Evolutionary conservation across 2,888 invertebrate species (phyloP), one percentile per base, ranked within the genome.

Genomic region (Pachymerium ferrugineum): DNA sequence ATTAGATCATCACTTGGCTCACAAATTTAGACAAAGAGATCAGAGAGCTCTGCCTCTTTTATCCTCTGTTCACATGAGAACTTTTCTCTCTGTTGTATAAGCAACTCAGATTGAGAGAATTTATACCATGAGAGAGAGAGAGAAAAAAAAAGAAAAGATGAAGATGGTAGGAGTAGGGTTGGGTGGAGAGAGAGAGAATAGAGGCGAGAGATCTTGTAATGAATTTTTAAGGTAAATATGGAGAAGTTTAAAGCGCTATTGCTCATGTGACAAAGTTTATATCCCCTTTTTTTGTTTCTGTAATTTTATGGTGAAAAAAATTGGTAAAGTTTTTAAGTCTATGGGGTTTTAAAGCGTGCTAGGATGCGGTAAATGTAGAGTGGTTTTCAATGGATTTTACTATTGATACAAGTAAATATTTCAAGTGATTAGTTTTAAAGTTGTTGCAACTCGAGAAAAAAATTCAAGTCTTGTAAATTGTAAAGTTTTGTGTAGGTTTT

Each of bases 21-120:
- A 54, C 22, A 54, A 54, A 54, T 54, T 54, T 54, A 54, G 54
- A 54, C 54, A 54, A 54, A 54, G 54, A 54, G 54, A 54, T 54
- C 54, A 54, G 54, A n/a, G n/a, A 54, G 54, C 54, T 54, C 25
- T 54, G 54, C 22, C 25, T 54, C 54, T 54, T 54, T 54, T 54
- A 54, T 54, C 54, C 54, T 54, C 54, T 54, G 54, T 25, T 54
- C 54, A 22, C 54, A n/a, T n/a, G n/a, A 54, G 25, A 54, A 54
- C 6, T 25, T 25, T 54, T 54, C 28, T 54, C 28, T 54, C 3
- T 47, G 19, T 19, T 22, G 47, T 47, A 47, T 47, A 47, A 47
- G 47, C 47, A 47, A 47, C 47, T 47, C 19, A 47, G 47, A 47
- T 47, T 47, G 47, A 47, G 47, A 47, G 22, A 47, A 47, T 47